Percentiles rank a stretch among this genome's conserved stretches.
phyloP scores from a whole-genome alignment of 2,113 vertebrate genomes.

The Crotalus tigris region DNA sequence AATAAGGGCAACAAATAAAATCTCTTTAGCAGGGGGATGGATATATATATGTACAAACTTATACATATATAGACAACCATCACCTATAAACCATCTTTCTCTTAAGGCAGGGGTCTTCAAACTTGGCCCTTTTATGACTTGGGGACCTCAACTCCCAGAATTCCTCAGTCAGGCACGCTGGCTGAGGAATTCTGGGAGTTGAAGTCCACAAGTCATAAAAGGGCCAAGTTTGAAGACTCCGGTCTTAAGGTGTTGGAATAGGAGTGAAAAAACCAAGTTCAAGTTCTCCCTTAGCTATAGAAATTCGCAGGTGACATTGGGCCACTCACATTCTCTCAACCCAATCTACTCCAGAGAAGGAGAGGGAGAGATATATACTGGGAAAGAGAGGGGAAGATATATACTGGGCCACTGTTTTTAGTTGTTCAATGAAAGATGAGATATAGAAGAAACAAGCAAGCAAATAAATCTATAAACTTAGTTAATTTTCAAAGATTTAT shows the following conservation, averaged over 20 bases:
- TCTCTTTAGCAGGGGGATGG: not conserved
- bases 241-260: not conserved
- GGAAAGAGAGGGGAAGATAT: not conserved
- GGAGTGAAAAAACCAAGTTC: not conserved
- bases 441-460: not conserved
- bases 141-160: no score
- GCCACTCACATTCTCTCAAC: not conserved
- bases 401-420: not conserved
- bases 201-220: no score
- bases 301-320: not conserved
- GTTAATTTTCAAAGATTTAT: not conserved
- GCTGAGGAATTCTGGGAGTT: no score
- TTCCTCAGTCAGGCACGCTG: no score
- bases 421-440: not conserved
- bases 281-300: not conserved
- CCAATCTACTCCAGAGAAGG: not conserved
- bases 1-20: not conserved
- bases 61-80: not conserved
- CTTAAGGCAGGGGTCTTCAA: not conserved
- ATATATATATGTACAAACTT: not conserved
- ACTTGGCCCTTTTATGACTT: no score
- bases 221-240: no score
- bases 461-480: not conserved
- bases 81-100: not conserved
- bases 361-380: not conserved